phyloP scores from a whole-genome alignment of 2,797 vertebrate species.

The Myripristis jacobus region DNA sequence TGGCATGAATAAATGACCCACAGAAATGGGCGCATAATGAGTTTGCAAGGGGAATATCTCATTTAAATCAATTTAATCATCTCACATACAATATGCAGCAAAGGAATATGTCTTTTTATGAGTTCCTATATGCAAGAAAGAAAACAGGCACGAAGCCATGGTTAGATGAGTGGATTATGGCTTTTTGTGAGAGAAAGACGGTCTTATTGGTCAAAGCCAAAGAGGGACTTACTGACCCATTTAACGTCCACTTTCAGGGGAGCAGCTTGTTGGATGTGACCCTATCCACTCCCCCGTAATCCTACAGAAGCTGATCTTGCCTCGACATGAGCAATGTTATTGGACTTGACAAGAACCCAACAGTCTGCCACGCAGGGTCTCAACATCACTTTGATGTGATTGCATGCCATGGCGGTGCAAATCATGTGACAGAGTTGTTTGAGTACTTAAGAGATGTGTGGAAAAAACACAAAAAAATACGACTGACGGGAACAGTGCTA shows the following conservation, averaged over 20 bases:
- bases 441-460: conserved; percentile 36
- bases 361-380: conserved; percentile 58
- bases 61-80: conserved; percentile 77
- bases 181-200: background rate
- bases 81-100: conserved; percentile 57
- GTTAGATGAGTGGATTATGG: conserved; percentile 72
- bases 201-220: conserved; percentile 65
- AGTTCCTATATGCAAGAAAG: conserved; percentile 45
- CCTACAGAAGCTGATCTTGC: conserved; percentile 79
- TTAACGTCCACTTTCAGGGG: conserved; percentile 76
- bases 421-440: conserved; percentile 47
- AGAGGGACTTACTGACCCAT: conserved; percentile 77
- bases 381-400: conserved; percentile 60
- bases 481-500: background rate
- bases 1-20: conserved; percentile 55
- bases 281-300: conserved; percentile 72
- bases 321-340: conserved; percentile 66
- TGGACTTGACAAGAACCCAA: conserved; percentile 74
- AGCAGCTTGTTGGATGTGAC: conserved; percentile 71
- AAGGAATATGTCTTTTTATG: conserved; percentile 62
- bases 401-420: conserved; percentile 49
- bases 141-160: conserved; percentile 39
- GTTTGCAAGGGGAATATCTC: conserved; percentile 61
- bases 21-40: conserved; percentile 54
- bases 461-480: background rate